Base-by-base conservation (phyloP, 2,797 vertebrate species). In the Sebastes baramenuke region DNA sequence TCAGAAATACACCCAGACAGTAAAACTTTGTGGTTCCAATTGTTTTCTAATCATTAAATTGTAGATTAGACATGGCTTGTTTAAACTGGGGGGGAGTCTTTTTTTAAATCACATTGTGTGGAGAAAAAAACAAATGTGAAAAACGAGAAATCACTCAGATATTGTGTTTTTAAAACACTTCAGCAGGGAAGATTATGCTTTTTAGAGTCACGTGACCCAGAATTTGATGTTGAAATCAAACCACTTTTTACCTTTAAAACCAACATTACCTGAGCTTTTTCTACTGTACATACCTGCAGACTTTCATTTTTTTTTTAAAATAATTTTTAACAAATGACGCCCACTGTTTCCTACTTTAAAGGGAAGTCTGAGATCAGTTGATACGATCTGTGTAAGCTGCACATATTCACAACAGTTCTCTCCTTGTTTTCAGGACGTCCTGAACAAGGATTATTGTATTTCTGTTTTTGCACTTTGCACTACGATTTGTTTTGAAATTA, bases 371-470 rank as follows among this genome's bases (percentile, higher is more conserved):
- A 65, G 60, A 69, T 82, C 72, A 72, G 24, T 69, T 67, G 66
- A 72, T 71, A 73, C 59, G 8, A 80, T 32, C 9, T 25, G 42
- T 42, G 58, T 67, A 22, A 56, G 52, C 68, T 68, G 64, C 62
- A 73, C 27, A 60, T 60, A 65, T 58, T 69, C 24, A 62, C 25
- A 59, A 88, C 76, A 88, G 86, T 38, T 20, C 30, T 49, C 22
- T 61, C 46, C 69, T 86, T 88, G 84, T 92, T 82, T 79, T 61
- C 30, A 54, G 27, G 46, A 18, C 29, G 10, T 30, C 34, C 4
- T 24, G 34, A 83, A 89, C 70, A 84, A 83, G 12, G 67, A 72
- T 65, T 52, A 69, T 58, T 80, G 32, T 77, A 72, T 77, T 25
- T 71, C 14, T 24, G 25, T 62, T 49, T 59, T 38, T 14, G 18